Percentiles rank a stretch among this genome's conserved stretches.
Conservation (phyloP, 2,797 vertebrate genomes). For the Rhynchonycteris naso region DNA sequence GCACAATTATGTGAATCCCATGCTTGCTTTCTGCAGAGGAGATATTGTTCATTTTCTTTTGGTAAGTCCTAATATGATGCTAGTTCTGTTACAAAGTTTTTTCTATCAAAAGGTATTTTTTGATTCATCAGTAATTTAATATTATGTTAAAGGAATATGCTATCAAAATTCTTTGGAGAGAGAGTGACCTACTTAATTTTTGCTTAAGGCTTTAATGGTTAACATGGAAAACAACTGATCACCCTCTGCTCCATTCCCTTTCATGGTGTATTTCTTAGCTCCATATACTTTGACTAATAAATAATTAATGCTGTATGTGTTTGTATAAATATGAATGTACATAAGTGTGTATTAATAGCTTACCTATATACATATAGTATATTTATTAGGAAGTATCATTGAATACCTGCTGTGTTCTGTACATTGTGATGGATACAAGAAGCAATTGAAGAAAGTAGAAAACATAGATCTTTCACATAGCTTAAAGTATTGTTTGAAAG, state of each 20-base stretch:
- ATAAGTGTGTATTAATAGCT: not conserved
- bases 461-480: not conserved
- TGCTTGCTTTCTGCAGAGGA: slow-evolving; percentile 97
- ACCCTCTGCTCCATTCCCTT: not conserved
- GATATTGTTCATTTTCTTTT: slow-evolving; percentile 95
- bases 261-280: slow-evolving; percentile 51
- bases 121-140: slow-evolving; percentile 18
- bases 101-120: not conserved
- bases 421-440: not conserved
- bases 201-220: slow-evolving; percentile 34
- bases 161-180: not conserved
- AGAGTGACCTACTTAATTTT: slow-evolving; percentile 45
- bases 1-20: slow-evolving; percentile 93
- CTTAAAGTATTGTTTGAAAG: slow-evolving; percentile 13
- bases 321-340: slow-evolving; percentile 10
- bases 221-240: not conserved
- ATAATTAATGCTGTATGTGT: slow-evolving; percentile 3
- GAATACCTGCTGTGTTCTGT: not conserved
- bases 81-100: not conserved
- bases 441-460: not conserved
- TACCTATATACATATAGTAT: not conserved
- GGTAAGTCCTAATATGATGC: slow-evolving; percentile 83
- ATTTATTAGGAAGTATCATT: not conserved
- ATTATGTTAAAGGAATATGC: not conserved
- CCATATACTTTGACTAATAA: slow-evolving; percentile 13